These are phyloP conservation scores for Leptinotarsa tumamoca DNA, from an alignment of 2,888 invertebrate genomes.

Conservation along the genomic window DNA sequence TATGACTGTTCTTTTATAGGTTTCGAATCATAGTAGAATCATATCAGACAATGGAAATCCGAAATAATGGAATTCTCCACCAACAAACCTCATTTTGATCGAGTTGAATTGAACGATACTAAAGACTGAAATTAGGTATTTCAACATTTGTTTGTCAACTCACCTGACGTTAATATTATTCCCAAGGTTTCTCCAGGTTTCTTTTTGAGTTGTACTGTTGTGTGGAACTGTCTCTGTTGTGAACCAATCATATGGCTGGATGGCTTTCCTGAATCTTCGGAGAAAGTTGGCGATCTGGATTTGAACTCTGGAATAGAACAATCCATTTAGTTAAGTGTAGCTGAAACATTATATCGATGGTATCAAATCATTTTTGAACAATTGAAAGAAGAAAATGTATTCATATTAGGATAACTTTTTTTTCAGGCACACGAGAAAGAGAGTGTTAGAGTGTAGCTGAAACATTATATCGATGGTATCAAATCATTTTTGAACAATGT, in stretches of 20 bases:
- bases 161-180: constrained; percentile 71
- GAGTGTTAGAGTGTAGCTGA: not conserved
- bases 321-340: not conserved
- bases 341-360: not conserved
- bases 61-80: no score
- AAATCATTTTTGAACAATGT: no score
- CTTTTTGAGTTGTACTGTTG: constrained; percentile 69
- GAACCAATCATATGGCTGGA: constrained; percentile 60
- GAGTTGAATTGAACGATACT: not conserved
- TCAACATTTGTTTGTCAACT: constrained; percentile 40
- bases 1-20: no score
- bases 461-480: not conserved
- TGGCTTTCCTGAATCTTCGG: constrained; percentile 64
- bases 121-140: not conserved
- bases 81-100: no score
- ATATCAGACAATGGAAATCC: no score
- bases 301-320: constrained; percentile 61
- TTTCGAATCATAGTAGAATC: no score
- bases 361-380: no score
- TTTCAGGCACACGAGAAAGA: no score
- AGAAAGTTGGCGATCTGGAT: constrained; percentile 64
- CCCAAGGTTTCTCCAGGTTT: constrained; percentile 71
- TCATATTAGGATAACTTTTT: no score
- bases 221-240: constrained; percentile 54
- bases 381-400: no score